Conservation (phyloP, 2,888 invertebrate species). For the Gari tellinella region DNA sequence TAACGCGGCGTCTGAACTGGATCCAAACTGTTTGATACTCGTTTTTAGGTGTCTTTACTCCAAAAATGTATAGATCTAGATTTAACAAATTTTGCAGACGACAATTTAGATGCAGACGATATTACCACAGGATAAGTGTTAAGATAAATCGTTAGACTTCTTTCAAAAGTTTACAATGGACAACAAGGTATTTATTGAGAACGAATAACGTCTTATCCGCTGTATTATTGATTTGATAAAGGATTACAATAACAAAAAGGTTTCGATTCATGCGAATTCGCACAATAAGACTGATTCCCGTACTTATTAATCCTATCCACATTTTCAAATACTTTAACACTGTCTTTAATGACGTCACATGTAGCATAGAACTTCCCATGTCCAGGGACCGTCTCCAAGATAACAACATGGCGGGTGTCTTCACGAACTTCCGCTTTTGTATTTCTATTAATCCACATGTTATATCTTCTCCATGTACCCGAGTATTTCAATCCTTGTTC, state of each 20-base stretch:
- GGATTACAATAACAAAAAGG: constrained; percentile 55
- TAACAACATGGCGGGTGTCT: constrained; percentile 36
- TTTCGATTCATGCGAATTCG: constrained; percentile 25
- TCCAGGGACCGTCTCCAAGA: constrained; percentile 51
- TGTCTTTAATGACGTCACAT: constrained; percentile 5
- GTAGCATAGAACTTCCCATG: constrained; percentile 57
- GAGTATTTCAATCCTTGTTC: constrained; percentile 21
- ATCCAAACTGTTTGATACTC: too few species aligned
- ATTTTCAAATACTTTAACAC: constrained; percentile 19
- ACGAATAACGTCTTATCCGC: too few species aligned
- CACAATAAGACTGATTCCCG: constrained; percentile 57
- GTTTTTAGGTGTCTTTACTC: too few species aligned
- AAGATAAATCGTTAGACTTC: too few species aligned
- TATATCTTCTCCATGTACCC: constrained; percentile 22
- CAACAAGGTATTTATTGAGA: too few species aligned
- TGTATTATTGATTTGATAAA: too few species aligned
- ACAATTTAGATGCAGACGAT: too few species aligned
- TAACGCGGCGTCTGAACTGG: too few species aligned
- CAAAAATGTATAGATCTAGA: too few species aligned
- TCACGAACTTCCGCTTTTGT: constrained; percentile 86
- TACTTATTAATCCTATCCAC: constrained; percentile 53
- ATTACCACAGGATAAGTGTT: too few species aligned
- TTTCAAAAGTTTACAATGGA: too few species aligned
- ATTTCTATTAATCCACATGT: constrained; percentile 86
- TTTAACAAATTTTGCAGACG: too few species aligned